Evolutionary conservation across 2,888 invertebrate genomes (phyloP).

Genomic region (Adela reaumurella): DNA sequence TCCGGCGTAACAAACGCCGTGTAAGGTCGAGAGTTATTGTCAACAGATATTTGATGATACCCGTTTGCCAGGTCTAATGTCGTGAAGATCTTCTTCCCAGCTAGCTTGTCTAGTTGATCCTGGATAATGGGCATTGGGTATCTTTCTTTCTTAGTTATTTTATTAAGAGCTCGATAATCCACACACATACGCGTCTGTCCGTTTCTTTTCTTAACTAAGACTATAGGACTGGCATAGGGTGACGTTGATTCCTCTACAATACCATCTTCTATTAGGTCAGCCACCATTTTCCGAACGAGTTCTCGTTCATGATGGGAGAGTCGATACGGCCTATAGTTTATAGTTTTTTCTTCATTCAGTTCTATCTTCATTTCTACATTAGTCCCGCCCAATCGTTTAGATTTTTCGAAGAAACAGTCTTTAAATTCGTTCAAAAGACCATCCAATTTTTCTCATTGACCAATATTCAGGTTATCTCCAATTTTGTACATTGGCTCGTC

Average conservation of each 20-base stretch:
- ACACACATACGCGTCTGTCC: conserved; percentile 12
- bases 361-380: conserved; percentile 9
- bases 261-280: conserved; percentile 3
- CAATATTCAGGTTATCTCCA: neutral
- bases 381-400: conserved; percentile 7
- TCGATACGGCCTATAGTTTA: conserved; percentile 8
- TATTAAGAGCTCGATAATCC: conserved; percentile 8
- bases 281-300: conserved; percentile 3
- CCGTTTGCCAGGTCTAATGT: conserved; percentile 20
- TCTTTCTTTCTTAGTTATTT: conserved; percentile 14
- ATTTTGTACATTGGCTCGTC: neutral
- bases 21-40: conserved; percentile 13
- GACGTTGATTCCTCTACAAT: conserved; percentile 11
- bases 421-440: conserved; percentile 4
- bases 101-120: conserved; percentile 18
- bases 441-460: neutral
- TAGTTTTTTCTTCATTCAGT: conserved; percentile 6
- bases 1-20: conserved; percentile 20
- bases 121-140: conserved; percentile 16
- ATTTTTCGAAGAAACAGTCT: conserved; percentile 8
- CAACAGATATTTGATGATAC: conserved; percentile 21
- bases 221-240: conserved; percentile 16
- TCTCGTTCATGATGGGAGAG: conserved; percentile 8
- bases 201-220: conserved; percentile 16
- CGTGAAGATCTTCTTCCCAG: conserved; percentile 17